Base-by-base conservation (phyloP, 2,113 vertebrate genomes). In the Hepsetus odoe region DNA sequence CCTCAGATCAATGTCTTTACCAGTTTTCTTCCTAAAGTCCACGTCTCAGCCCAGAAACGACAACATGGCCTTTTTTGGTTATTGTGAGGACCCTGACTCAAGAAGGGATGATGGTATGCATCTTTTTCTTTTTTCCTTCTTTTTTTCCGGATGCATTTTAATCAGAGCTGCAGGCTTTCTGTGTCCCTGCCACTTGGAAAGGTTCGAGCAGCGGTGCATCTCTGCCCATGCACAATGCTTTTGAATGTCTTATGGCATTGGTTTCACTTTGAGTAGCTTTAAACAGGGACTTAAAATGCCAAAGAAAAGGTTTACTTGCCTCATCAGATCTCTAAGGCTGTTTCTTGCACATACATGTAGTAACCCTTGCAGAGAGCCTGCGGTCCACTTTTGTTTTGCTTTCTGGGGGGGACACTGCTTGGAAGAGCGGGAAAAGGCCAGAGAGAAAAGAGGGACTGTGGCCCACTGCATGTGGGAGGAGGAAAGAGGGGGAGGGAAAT, bases 381-480 rank as follows among this genome's bases (percentile, higher is more conserved):
- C 8, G 61, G 13, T 66, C 61, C 46, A 71, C 35, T 40, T 71
- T 64, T 40, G 33, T 32, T 30, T 70, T 76, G 74, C 33, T 56
- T 51, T 70, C 33, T 14, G 26, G 53, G 56, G 30, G 28, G 6
- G 2, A n/a, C 3, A 40, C 26, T 1, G n/a, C 44, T 78, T 38
- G 40, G 67, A 62, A 51, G 56, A 72, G 76, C 67, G 76, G 76
- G 76, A 78, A 78, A 71, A 71, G 62, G 76, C 32, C 76, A 51
- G 56, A 61, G 67, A 24, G 44, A 24, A 38, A 66, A 38, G 16
- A 67, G 18, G 38, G 46, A 26, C 5, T 24, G 51, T 0, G 33
- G 49, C 13, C 58, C 80, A 14, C 18, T 59, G 72, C 70, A 73
- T 71, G 77, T 78, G 70, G 77, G 83, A 84, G 51, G 62, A 67